A percentile compares a stretch with the other conserved stretches of the same genome.
Conservation (phyloP, 2,888 invertebrate species). For the Diogma glabrata region DNA sequence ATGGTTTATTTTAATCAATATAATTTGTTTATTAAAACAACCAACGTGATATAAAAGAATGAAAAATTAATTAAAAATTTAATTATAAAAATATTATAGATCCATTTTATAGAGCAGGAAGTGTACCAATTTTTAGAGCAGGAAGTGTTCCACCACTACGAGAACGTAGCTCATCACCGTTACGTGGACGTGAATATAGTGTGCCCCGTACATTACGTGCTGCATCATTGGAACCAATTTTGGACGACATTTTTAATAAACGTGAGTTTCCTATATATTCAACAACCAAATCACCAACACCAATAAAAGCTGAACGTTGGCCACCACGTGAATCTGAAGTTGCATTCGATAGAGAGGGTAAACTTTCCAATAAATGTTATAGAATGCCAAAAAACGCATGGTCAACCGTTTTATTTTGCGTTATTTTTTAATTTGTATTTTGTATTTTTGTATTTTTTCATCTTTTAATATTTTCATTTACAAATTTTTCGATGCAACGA, state of each 20-base stretch:
- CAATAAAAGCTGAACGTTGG: constrained; percentile 58
- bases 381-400: no score
- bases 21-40: no score
- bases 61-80: neutral
- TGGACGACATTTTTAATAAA: constrained; percentile 38
- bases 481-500: no score
- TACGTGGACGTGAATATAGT: constrained; percentile 14
- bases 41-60: no score
- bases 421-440: no score
- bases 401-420: no score
- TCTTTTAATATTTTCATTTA: no score
- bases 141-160: constrained; percentile 27
- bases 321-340: constrained; percentile 57
- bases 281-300: constrained; percentile 48
- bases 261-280: constrained; percentile 25
- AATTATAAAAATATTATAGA: neutral
- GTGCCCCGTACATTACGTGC: constrained; percentile 26
- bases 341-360: constrained; percentile 65
- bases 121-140: constrained; percentile 18
- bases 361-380: no score
- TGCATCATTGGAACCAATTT: constrained; percentile 29
- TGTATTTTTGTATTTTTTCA: no score
- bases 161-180: constrained; percentile 15
- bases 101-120: neutral
- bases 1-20: no score